A percentile compares a stretch with the other conserved stretches of the same genome.
These are phyloP conservation scores for Epinotia bilunana DNA, from an alignment of 2,888 invertebrate species.

Conservation along the genomic window DNA sequence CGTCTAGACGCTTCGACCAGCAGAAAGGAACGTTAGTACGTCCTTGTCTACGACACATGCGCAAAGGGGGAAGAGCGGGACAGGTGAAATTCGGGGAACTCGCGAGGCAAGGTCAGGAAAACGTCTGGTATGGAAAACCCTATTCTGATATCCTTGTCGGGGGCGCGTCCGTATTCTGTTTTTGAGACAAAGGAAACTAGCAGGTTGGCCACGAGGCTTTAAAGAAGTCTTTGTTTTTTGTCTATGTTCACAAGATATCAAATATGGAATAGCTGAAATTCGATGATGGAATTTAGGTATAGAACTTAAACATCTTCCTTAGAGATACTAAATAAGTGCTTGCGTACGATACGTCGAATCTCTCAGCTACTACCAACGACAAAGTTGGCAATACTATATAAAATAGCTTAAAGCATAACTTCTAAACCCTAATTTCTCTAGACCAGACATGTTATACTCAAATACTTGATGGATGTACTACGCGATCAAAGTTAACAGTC, in stretches of 20 bases:
- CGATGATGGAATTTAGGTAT: no score
- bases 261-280: neutral
- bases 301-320: neutral
- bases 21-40: constrained; percentile 61
- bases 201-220: neutral
- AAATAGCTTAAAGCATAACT: neutral
- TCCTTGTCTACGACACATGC: constrained; percentile 76
- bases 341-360: neutral
- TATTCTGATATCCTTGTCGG: constrained; percentile 14
- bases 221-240: neutral
- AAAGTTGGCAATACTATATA: neutral
- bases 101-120: constrained; percentile 82
- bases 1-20: constrained; percentile 83
- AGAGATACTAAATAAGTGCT: neutral
- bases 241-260: neutral
- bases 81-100: constrained; percentile 58
- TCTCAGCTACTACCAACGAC: neutral
- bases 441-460: neutral
- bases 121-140: constrained; percentile 65
- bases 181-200: neutral
- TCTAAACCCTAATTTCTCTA: neutral
- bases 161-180: neutral
- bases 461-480: neutral
- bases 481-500: neutral
- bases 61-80: constrained; percentile 70